phyloP scores from a whole-genome alignment of 1,140 invertebrate species.

The Drosophila pectinifera region DNA sequence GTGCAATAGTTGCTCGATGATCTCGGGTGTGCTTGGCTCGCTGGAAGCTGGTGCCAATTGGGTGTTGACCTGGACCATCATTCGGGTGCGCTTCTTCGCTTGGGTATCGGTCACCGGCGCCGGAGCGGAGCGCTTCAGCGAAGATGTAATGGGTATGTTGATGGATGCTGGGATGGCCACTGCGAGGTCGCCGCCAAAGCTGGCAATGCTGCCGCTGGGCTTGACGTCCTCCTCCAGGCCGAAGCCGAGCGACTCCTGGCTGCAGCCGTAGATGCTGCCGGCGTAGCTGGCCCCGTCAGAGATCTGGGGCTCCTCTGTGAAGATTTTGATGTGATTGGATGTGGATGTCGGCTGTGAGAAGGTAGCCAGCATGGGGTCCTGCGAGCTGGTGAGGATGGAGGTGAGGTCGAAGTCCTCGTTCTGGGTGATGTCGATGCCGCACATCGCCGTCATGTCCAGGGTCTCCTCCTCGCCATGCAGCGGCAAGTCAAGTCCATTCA shows the following conservation, averaged over 20 bases:
- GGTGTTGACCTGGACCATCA: constrained; percentile 39
- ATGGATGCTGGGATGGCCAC: constrained; percentile 22
- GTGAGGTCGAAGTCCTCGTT: constrained; percentile 46
- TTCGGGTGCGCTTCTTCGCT: constrained; percentile 47
- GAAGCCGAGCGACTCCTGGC: constrained; percentile 64
- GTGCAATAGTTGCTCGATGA: constrained; percentile 50
- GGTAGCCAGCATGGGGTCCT: constrained; percentile 50
- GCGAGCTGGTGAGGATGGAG: constrained; percentile 35
- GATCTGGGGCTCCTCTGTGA: constrained; percentile 49
- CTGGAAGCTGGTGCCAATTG: constrained; percentile 2
- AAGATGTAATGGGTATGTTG: constrained; percentile 2
- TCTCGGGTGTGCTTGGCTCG: constrained; percentile 51
- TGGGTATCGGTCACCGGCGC: constrained; percentile 30
- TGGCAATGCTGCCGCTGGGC: constrained; percentile 14
- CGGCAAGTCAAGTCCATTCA: constrained; percentile 22
- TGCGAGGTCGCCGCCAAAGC: constrained; percentile 25
- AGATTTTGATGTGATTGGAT: constrained; percentile 42
- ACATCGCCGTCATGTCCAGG: constrained; percentile 40
- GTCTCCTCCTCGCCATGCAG: constrained; percentile 48
- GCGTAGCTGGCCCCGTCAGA: constrained; percentile 48
- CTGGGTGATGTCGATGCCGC: constrained; percentile 46
- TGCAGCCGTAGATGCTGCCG: constrained; percentile 23
- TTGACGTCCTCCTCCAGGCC: constrained; percentile 38
- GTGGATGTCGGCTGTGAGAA: constrained; percentile 31
- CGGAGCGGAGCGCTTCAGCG: constrained; percentile 53